A percentile compares a stretch with the other conserved stretches of the same genome.
Evolutionary conservation across 2,113 vertebrate genomes (phyloP).

Genomic region (Agapornis roseicollis): DNA sequence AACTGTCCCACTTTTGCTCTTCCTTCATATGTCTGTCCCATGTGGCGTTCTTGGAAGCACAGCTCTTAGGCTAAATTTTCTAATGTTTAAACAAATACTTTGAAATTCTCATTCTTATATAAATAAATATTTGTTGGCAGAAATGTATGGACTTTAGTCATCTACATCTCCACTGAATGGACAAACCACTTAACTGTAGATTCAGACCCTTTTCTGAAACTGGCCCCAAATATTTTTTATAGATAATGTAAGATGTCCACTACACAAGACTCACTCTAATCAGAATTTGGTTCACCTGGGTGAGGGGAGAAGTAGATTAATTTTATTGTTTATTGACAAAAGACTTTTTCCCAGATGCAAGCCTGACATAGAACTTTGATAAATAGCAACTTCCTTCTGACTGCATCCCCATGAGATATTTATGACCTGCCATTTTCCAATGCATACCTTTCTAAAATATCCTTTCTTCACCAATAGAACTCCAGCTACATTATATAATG

Average conservation of each 20-base stretch:
- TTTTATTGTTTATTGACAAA: background rate
- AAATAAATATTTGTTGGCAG: background rate
- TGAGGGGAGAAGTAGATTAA: background rate
- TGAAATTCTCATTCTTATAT: background rate
- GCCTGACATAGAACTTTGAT: background rate
- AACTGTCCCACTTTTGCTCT: background rate
- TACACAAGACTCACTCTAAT: background rate
- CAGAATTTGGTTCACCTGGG: background rate
- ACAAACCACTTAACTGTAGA: background rate
- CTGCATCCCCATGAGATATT: background rate
- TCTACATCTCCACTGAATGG: background rate
- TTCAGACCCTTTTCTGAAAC: background rate
- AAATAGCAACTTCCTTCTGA: background rate
- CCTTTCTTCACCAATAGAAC: background rate
- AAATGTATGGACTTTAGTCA: background rate
- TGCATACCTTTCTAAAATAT: background rate
- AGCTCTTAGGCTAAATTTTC: background rate
- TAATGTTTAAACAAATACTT: background rate
- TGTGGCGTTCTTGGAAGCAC: background rate
- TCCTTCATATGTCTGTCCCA: background rate
- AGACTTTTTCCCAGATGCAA: background rate
- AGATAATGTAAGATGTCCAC: background rate
- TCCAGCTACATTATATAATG: background rate
- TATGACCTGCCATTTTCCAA: background rate
- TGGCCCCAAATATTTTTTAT: background rate